Evolutionary conservation across 2,888 invertebrate species (phyloP), one percentile per base, ranked within the genome.

Genomic region (Theristus sp.): DNA sequence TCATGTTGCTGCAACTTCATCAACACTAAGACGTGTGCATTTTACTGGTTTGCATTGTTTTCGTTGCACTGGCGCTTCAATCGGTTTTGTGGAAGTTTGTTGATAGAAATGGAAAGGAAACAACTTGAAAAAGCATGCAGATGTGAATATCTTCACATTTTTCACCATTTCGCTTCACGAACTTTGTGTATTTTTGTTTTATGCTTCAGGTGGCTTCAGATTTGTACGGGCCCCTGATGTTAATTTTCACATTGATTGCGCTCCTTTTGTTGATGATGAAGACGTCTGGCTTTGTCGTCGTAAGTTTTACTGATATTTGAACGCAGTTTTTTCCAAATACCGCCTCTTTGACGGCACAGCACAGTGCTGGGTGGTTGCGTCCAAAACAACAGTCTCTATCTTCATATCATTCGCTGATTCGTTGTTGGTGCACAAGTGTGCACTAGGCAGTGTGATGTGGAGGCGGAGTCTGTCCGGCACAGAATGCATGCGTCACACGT

Each of bases 201-300:
- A 38, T 60, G 25, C 59, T 60, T 56, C 31, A 66, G 60, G 67
- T 75, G 3, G 71, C 73, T 1, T 68, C 72, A 49, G 78, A 78
- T 66, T 64, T 78, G 58, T 78, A 78, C 66, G 78, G 78, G 0
- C 78, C 78, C 2, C 67, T 74, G 56, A 78, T 78, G 78, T 70
- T 78, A 6, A 73, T 77, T 3, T 73, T 78, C 60, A 78, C 78
- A 22, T 68, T 78, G 64, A 75, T 78, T n/a, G 77, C 78, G 2
- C 64, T 78, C 17, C 66, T 78, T 28, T 66, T 78, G 58, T 77
- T 74, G 65, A 76, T 76, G 64, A 79, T 78, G 78, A 78, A 78
- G 65, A 68, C 72, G 17, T 73, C 75, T 22, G 75, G 71, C 25
- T 75, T 75, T 61, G 66, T 63, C 63, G 75, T 76, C 67, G 76